Conservation (phyloP, 1,140 invertebrate species). For the Cherax destructor region DNA sequence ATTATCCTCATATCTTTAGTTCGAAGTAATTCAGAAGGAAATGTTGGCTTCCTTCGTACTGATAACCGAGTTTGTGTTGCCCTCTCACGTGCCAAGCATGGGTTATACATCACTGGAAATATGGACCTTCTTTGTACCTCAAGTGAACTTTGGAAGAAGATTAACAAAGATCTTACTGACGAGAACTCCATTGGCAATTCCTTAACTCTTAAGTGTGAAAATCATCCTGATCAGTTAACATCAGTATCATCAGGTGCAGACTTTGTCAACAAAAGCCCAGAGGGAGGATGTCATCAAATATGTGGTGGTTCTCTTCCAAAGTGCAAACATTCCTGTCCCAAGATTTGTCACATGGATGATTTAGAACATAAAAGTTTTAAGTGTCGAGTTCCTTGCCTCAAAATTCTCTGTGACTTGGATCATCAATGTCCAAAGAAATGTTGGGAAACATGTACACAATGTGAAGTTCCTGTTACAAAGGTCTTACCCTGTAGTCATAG, state of each 20-base stretch:
- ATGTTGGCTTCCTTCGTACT: constrained; percentile 86
- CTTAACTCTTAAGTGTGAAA: constrained; percentile 76
- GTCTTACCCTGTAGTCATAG: constrained; percentile 49
- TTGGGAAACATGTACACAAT: constrained; percentile 76
- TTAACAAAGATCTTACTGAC: constrained; percentile 71
- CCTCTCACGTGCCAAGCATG: constrained; percentile 86
- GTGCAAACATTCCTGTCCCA: constrained; percentile 79
- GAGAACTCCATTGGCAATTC: constrained; percentile 71
- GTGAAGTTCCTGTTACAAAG: constrained; percentile 63
- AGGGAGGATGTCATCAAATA: constrained; percentile 87
- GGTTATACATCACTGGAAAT: constrained; percentile 83
- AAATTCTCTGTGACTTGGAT: constrained; percentile 77
- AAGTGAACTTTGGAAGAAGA: constrained; percentile 76
- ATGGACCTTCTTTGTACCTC: constrained; percentile 68
- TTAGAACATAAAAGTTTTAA: constrained; percentile 75
- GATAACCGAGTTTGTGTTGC: constrained; percentile 90
- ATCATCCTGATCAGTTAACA: constrained; percentile 74
- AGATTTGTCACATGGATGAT: constrained; percentile 77
- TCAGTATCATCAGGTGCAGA: constrained; percentile 73
- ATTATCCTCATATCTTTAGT: constrained; percentile 91
- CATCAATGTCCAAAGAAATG: constrained; percentile 73
- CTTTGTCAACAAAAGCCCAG: constrained; percentile 78
- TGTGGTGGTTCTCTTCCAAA: constrained; percentile 82
- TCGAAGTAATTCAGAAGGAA: constrained; percentile 82
- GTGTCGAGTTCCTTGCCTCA: constrained; percentile 75